Conservation (phyloP, 1,140 invertebrate genomes). For the Nixonia krombeini region DNA sequence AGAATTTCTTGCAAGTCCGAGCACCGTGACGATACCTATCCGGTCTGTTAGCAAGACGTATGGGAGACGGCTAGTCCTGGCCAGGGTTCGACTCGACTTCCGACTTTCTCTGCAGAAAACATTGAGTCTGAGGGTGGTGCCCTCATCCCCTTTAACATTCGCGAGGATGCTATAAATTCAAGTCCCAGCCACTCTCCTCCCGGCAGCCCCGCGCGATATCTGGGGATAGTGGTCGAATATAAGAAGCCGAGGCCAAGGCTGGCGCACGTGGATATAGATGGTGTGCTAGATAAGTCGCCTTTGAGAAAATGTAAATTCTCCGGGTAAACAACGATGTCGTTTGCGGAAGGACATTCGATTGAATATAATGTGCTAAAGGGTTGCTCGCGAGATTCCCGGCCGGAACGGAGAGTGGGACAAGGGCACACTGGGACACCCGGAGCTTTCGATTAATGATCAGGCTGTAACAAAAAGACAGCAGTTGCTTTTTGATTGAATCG, state of each 20-base stretch:
- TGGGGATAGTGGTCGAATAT: constrained; percentile 63
- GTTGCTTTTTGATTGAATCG: background rate
- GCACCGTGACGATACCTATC: constrained; percentile 60
- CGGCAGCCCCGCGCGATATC: constrained; percentile 48
- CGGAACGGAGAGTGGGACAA: too few relatives aligned
- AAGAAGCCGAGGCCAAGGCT: constrained; percentile 53
- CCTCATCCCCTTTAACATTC: constrained; percentile 54
- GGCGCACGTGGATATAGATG: constrained; percentile 38
- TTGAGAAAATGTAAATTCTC: constrained; percentile 42
- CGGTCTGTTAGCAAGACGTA: constrained; percentile 68
- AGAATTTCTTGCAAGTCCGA: constrained; percentile 35
- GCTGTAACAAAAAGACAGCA: too few relatives aligned
- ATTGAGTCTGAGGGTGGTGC: constrained; percentile 67
- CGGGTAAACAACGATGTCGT: constrained; percentile 35
- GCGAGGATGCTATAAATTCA: constrained; percentile 71
- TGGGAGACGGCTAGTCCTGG: constrained; percentile 67
- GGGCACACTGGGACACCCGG: too few relatives aligned
- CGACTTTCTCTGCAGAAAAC: constrained; percentile 71
- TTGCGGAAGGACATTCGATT: constrained; percentile 39
- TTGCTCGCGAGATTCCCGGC: constrained; percentile 28
- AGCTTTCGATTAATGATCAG: too few relatives aligned
- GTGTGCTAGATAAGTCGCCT: constrained; percentile 30
- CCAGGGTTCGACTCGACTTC: constrained; percentile 70
- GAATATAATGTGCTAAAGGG: constrained; percentile 17
- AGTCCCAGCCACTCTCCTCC: constrained; percentile 44